Base-by-base conservation (phyloP, 2,888 invertebrate species). In the Agrochola lota region DNA sequence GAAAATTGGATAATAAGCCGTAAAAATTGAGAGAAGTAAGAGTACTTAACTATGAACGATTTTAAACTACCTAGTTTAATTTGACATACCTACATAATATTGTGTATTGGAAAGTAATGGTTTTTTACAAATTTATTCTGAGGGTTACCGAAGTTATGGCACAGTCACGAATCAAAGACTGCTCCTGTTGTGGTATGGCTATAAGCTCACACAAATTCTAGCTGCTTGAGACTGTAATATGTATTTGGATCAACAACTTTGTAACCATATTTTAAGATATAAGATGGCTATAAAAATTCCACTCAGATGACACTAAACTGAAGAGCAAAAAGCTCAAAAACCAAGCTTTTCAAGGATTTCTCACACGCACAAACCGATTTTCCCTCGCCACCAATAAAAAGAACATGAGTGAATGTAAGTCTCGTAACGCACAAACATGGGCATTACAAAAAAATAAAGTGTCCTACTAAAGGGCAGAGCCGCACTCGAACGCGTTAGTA, bases 381-480 rank as follows among this genome's bases (percentile, higher is more conserved):
- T 85, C 86, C 80, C 77, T 81, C 73, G 76, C 78, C 67, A 88
- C 92, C 93, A 30, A 95, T 95, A 95, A 95, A 95, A 94, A 90
- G 91, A 92, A 75, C 92, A 94, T 93, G 94, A 92, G 91, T 85
- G 67, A 92, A 92, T 91, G 91, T 92, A 92, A 92, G 91, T 92
- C 92, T 87, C 90, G 89, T 91, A 87, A 88, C 74, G 85, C 81
- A 87, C 85, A 80, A 79, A 90, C 88, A 87, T 86, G 85, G 91
- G 88, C 85, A 89, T 94, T 84, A 84, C 81, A 94, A 95, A 95
- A 95, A 94, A 93, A 91, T 94, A 94, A 96, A 95, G 92, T 96
- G 96, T 96, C 96, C 95, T 94, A 95, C 95, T 94, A 94, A 94
- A 95, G 94, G 94, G 92, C 95, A 94, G 94, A 92, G 89, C 90